Evolutionary conservation across 2,113 vertebrate genomes (phyloP).

Genomic region (Aegithalos caudatus): DNA sequence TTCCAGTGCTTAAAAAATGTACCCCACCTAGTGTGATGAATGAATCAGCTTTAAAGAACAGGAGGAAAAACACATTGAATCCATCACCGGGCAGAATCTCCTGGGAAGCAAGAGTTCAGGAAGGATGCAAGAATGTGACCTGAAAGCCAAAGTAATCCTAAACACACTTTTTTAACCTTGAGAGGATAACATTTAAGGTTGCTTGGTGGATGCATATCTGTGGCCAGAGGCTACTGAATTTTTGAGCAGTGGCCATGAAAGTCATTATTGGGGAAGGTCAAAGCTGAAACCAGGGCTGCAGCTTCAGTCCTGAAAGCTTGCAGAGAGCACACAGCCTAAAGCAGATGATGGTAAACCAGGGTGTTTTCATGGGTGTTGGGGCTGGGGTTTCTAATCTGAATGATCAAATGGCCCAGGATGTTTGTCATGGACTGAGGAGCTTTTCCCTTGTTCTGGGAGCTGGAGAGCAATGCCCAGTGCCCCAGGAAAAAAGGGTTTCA

Average conservation of each 20-base stretch:
- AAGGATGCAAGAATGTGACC: slow-evolving; percentile 6
- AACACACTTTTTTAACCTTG: neutral
- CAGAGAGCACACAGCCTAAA: neutral
- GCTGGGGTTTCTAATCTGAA: neutral
- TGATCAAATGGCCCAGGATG: neutral
- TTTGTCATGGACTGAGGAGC: neutral
- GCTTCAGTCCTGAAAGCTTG: neutral
- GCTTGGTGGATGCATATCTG: neutral
- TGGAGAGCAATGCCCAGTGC: neutral
- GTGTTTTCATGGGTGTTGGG: neutral
- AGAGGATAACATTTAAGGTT: neutral
- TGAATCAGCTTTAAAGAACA: neutral
- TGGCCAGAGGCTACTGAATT: neutral
- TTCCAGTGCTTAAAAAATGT: slow-evolving; percentile 13
- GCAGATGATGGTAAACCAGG: neutral
- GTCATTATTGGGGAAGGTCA: neutral
- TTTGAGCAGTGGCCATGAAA: neutral
- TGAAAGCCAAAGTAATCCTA: neutral
- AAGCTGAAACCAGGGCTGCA: neutral
- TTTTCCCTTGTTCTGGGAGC: neutral
- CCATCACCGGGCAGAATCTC: neutral
- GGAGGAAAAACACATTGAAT: slow-evolving; percentile 22
- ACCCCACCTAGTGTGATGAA: slow-evolving; percentile 25
- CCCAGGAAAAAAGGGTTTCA: neutral
- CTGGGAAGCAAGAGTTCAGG: neutral